A percentile compares a stretch with the other conserved stretches of the same genome.
phyloP scores from a whole-genome alignment of 92 coral and sea anemone genomes.

The Micromussa lordhowensis region DNA sequence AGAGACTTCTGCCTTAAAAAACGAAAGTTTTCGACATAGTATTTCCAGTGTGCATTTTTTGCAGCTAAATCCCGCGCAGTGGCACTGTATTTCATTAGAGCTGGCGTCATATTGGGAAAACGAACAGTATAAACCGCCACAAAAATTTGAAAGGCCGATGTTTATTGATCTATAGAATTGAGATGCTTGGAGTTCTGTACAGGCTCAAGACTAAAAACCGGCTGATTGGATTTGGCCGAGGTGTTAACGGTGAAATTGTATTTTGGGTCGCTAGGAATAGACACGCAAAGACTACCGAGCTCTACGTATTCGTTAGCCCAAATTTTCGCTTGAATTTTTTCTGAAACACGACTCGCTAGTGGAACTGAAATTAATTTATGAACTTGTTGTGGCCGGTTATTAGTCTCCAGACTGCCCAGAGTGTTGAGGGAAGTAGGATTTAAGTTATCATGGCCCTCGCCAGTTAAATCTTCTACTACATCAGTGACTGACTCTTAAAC shows the following conservation, averaged over 20 bases:
- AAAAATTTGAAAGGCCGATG: slow-evolving; percentile 10
- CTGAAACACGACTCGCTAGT: neutral
- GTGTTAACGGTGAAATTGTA: neutral
- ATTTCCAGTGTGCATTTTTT: neutral
- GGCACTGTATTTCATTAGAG: neutral
- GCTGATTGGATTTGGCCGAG: neutral
- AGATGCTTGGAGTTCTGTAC: neutral
- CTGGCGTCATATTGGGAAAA: neutral
- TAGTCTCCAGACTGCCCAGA: neutral
- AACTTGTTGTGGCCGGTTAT: neutral
- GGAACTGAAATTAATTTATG: neutral
- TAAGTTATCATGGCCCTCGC: neutral
- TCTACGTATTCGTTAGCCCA: slow-evolving; percentile 13
- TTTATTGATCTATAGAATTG: neutral
- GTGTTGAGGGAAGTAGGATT: neutral
- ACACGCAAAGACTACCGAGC: neutral
- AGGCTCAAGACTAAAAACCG: slow-evolving; percentile 8
- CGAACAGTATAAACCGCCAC: neutral
- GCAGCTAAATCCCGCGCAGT: slow-evolving; percentile 13
- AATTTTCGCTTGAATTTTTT: neutral
- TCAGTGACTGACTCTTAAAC: neutral
- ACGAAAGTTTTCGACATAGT: neutral
- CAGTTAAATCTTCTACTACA: slow-evolving; percentile 5
- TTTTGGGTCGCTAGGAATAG: neutral
- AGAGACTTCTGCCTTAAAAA: slow-evolving; percentile 2